Evolutionary conservation across 1,140 invertebrate genomes (phyloP).

Genomic region (Magallana angulata): DNA sequence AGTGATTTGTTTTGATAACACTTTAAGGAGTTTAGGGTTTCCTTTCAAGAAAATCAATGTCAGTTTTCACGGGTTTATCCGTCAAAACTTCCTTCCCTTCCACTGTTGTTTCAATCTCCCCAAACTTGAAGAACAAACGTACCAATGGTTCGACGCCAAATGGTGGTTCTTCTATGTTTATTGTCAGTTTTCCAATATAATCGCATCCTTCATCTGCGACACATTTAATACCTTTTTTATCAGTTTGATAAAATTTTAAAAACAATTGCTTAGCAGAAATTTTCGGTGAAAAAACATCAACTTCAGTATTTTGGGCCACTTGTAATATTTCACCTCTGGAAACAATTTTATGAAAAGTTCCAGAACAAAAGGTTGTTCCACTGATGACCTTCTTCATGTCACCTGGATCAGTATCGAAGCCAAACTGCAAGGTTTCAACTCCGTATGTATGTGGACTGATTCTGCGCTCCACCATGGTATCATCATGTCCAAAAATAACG

Average conservation of each 20-base stretch:
- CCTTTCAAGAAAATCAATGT: constrained; percentile 11
- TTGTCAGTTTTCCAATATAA: constrained; percentile 40
- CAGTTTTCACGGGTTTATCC: neutral
- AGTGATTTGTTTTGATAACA: too few relatives aligned
- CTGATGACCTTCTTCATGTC: neutral
- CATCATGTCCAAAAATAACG: constrained; percentile 41
- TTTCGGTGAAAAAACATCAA: neutral
- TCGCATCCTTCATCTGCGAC: constrained; percentile 42
- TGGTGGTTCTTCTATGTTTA: constrained; percentile 30
- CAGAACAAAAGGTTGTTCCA: neutral
- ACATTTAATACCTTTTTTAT: constrained; percentile 21
- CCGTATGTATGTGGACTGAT: constrained; percentile 19
- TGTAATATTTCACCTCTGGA: neutral
- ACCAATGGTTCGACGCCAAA: constrained; percentile 38
- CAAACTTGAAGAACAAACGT: constrained; percentile 31
- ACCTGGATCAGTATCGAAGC: neutral
- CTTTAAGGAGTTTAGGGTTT: too few relatives aligned
- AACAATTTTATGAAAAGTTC: constrained; percentile 6
- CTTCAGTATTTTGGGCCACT: neutral
- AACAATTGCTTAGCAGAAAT: neutral
- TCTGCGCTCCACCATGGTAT: neutral
- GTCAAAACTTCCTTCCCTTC: constrained; percentile 20
- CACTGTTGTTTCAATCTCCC: constrained; percentile 45
- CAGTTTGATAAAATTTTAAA: constrained; percentile 43
- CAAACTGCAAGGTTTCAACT: neutral